phyloP scores from a whole-genome alignment of 1,140 invertebrate genomes.

The Eumeta japonica region DNA sequence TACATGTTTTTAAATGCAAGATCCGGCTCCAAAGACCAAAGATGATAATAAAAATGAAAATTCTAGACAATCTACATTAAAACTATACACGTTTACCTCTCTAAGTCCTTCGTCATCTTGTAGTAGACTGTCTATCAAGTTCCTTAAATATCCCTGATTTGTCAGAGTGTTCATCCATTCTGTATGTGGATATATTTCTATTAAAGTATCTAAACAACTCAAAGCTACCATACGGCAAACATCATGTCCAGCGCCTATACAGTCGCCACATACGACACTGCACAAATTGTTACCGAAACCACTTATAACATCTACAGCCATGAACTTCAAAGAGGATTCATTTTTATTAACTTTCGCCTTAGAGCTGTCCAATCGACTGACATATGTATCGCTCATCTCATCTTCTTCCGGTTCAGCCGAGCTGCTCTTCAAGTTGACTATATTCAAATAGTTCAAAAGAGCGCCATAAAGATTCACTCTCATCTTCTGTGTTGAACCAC shows the following conservation, averaged over 20 bases:
- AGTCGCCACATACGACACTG: constrained; percentile 81
- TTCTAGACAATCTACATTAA: not conserved
- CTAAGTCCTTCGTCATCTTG: constrained; percentile 73
- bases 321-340: constrained; percentile 39
- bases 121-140: constrained; percentile 76
- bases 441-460: constrained; percentile 73
- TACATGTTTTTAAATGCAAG: no score
- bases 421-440: constrained; percentile 62
- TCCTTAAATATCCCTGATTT: constrained; percentile 79
- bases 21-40: not conserved
- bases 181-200: constrained; percentile 72
- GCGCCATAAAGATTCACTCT: constrained; percentile 80
- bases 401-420: constrained; percentile 39
- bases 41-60: not conserved
- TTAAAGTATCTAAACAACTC: constrained; percentile 75
- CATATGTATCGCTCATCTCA: constrained; percentile 34
- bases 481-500: constrained; percentile 75
- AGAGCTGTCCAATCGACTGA: constrained; percentile 65
- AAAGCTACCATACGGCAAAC: constrained; percentile 86
- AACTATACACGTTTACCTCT: constrained; percentile 24
- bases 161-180: constrained; percentile 74
- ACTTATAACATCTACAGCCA: constrained; percentile 49
- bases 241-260: constrained; percentile 82
- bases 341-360: constrained; percentile 26
- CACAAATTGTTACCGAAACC: constrained; percentile 80